Evolutionary conservation across 2,113 vertebrate genomes (phyloP), one percentile per base, ranked within the genome.

Genomic region (Scomber scombrus): DNA sequence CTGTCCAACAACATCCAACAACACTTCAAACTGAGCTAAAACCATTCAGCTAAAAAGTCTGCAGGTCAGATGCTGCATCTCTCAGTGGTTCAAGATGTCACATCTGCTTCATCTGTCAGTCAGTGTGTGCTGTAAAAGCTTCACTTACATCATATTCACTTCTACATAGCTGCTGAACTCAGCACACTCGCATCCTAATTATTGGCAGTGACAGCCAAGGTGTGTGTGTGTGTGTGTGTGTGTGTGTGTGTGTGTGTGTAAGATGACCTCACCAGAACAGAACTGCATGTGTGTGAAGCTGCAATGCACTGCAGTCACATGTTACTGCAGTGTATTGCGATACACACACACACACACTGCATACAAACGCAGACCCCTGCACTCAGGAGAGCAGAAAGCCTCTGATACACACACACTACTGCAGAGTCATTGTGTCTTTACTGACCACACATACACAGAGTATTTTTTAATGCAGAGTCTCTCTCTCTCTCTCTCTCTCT

Each of bases 261-360:
- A 54, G 26, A 75, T 84, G 67, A 84, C 71, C 64, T 87, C 77
- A 84, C 47, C 34, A 77, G 49, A 68, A 29, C 23, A 79, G 55
- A 66, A 29, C 29, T 61, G 68, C 54, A 34, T 67, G 47, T 61
- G 61, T 57, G 79, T 73, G 64, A 45, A 29, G 46, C 40, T 82
- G 60, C 84, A 55, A 49, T 69, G 62, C 63, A 46, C 84, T 88
- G 90, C 86, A 90, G 88, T 85, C 65, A 64, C 80, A 88, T 89
- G 86, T 85, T 49, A 86, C 75, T 81, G 87, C 84, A 79, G 84
- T 47, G 74, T 52, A 63, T 23, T 46, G 8, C 40, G 52, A 29
- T 50, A 75, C 69, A 80, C 51, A 60, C 23, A 23, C 78, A 74
- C 23, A 67, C 58, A 45, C 34, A 55, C 9, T 40, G 34, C 34